A percentile compares a stretch with the other conserved stretches of the same genome.
phyloP scores from a whole-genome alignment of 2,888 invertebrate genomes.

The Plebejus anna region DNA sequence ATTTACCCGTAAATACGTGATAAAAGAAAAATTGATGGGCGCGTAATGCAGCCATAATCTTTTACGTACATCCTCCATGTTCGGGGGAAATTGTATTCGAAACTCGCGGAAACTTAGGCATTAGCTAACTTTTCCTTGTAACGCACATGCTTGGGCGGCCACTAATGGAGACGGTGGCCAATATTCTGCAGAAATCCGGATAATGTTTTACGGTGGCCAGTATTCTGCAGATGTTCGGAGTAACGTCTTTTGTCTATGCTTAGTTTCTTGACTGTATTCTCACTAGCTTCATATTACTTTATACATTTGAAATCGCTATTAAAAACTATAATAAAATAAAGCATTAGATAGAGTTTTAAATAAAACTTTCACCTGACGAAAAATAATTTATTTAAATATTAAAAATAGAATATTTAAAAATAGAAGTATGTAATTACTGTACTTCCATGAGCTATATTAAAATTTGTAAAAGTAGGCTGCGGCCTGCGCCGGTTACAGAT shows the following conservation, averaged over 20 bases:
- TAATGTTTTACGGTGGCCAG: background rate
- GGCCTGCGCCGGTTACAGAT: background rate
- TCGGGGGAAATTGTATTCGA: slow-evolving; percentile 59
- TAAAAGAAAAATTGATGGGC: slow-evolving; percentile 19
- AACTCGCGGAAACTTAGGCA: slow-evolving; percentile 65
- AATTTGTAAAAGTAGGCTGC: background rate
- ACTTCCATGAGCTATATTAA: too few relatives aligned
- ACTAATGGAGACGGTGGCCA: slow-evolving; percentile 54
- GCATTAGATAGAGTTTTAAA: too few relatives aligned
- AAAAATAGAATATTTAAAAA: too few relatives aligned
- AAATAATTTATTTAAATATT: too few relatives aligned
- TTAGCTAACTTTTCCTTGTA: slow-evolving; percentile 64
- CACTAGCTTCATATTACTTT: too few relatives aligned
- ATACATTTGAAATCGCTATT: too few relatives aligned
- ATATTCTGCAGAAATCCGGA: background rate
- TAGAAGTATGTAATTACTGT: too few relatives aligned
- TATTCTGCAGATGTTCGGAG: background rate
- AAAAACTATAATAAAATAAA: too few relatives aligned
- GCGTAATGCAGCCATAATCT: slow-evolving; percentile 27
- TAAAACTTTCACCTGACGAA: too few relatives aligned
- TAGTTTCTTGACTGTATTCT: background rate
- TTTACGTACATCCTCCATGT: slow-evolving; percentile 34
- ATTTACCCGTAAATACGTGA: slow-evolving; percentile 7
- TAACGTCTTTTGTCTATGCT: background rate
- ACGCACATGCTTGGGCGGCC: slow-evolving; percentile 66